phyloP scores from a whole-genome alignment of 2,888 invertebrate species.

The Tridacna gigas region DNA sequence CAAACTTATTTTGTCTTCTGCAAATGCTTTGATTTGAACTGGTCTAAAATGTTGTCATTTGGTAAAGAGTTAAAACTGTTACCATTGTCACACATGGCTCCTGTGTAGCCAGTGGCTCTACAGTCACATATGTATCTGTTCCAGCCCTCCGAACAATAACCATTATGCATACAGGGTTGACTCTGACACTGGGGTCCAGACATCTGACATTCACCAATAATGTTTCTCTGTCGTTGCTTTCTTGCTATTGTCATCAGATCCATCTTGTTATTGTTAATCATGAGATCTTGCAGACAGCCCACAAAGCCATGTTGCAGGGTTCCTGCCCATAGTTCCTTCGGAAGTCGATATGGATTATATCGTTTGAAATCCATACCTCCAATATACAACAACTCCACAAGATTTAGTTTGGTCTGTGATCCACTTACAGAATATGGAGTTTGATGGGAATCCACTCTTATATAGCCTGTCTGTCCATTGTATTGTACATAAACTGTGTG shows the following conservation, averaged over 20 bases:
- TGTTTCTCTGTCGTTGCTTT: conserved; percentile 95
- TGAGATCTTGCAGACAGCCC: conserved; percentile 95
- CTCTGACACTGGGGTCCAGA: conserved; percentile 86
- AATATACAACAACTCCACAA: conserved; percentile 95
- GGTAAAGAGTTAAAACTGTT: conserved; percentile 60
- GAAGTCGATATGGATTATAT: conserved; percentile 90
- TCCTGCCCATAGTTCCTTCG: conserved; percentile 95
- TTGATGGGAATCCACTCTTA: conserved; percentile 92
- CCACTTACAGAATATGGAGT: conserved; percentile 86
- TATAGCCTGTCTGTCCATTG: conserved; percentile 92
- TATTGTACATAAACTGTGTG: conserved; percentile 93
- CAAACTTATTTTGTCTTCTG: background rate
- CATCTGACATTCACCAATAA: conserved; percentile 94
- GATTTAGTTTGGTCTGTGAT: conserved; percentile 94
- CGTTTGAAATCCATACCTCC: conserved; percentile 89
- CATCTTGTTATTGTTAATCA: conserved; percentile 93
- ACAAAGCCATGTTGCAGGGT: conserved; percentile 95
- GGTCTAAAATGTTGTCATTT: background rate
- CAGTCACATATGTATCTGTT: conserved; percentile 97
- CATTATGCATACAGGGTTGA: conserved; percentile 95
- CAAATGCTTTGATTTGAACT: background rate
- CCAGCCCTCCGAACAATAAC: conserved; percentile 96
- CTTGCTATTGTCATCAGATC: conserved; percentile 95
- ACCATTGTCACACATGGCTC: conserved; percentile 96
- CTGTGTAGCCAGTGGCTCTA: conserved; percentile 93